Base-by-base conservation (phyloP, 2,797 vertebrate genomes). In the Parauchenoglanis ngamensis region DNA sequence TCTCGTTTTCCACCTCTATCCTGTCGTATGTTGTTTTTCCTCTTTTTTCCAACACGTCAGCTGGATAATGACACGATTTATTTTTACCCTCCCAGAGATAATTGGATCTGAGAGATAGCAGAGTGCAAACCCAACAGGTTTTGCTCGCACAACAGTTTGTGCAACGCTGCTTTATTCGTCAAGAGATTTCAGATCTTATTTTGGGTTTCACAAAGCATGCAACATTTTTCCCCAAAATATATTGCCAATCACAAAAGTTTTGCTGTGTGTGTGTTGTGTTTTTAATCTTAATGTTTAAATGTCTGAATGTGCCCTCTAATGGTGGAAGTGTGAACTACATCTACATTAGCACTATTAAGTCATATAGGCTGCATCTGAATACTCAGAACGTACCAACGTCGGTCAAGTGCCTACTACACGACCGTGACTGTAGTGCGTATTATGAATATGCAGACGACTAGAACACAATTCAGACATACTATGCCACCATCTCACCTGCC, bases 61-160 rank as follows among this genome's bases (percentile, higher is more conserved):
- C 70, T 59, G 15, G 67, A 81, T 85, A 89, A 89, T 85, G 68
- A 87, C 76, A 70, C 23, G 63, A 54, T 75, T 83, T 85, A 87
- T 89, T 87, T 87, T 87, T 85, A 85, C 88, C 59, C 72, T 83
- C 31, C 57, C 52, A 77, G 63, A 85, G 83, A 85, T 87, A 89
- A 89, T 89, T 89, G 88, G 88, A 83, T 84, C 49, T 87, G 83
- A 89, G 84, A 72, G 84, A 87, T 85, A 68, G 72, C 86, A 76
- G 84, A 87, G 85, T 85, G 88, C 85, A 89, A 85, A 77, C 78
- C 83, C 86, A 85, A 87, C 85, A 82, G 83, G 85, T 89, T 87
- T 75, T 49, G 87, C 63, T 31, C 75, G 10, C 75, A 19, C 80
- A 83, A 70, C 57, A 56, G 44, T 80, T 72, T 67, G 57, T 83